phyloP scores from a whole-genome alignment of 1,140 invertebrate genomes.

The Andrena cerasifolii region DNA sequence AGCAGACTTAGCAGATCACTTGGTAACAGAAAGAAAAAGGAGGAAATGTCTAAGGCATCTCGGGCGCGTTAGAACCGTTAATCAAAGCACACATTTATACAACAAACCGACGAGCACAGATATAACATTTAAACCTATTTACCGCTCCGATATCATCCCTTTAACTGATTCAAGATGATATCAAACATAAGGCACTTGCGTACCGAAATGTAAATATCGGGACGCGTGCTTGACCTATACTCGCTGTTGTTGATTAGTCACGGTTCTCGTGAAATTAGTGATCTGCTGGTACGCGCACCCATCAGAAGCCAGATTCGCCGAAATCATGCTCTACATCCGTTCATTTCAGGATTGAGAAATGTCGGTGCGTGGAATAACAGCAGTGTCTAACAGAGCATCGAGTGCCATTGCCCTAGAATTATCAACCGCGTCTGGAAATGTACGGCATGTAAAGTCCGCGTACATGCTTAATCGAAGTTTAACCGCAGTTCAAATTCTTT shows the following conservation, averaged over 20 bases:
- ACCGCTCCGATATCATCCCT: background rate
- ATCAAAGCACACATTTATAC: background rate
- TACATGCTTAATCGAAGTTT: too few species aligned
- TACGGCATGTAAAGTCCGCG: background rate
- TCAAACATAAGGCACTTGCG: background rate
- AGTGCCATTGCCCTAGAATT: background rate
- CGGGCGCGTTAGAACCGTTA: too few species aligned
- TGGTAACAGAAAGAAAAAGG: background rate
- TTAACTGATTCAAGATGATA: background rate
- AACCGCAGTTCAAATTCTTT: background rate
- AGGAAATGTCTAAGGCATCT: too few species aligned
- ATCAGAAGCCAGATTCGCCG: background rate
- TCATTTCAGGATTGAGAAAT: background rate
- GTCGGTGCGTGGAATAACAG: background rate
- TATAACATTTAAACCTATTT: background rate
- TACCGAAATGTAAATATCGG: constrained; percentile 21
- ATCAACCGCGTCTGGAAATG: background rate
- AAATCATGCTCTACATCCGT: background rate
- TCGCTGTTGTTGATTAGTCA: constrained; percentile 1
- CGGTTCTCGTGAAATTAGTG: background rate
- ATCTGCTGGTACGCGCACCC: background rate
- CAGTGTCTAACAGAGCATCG: background rate
- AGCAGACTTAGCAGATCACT: background rate
- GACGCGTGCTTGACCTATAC: constrained; percentile 1
- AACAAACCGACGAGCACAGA: background rate